Evolutionary conservation across 2,888 invertebrate species (phyloP).

Genomic region (Pogonocherus hispidulus): DNA sequence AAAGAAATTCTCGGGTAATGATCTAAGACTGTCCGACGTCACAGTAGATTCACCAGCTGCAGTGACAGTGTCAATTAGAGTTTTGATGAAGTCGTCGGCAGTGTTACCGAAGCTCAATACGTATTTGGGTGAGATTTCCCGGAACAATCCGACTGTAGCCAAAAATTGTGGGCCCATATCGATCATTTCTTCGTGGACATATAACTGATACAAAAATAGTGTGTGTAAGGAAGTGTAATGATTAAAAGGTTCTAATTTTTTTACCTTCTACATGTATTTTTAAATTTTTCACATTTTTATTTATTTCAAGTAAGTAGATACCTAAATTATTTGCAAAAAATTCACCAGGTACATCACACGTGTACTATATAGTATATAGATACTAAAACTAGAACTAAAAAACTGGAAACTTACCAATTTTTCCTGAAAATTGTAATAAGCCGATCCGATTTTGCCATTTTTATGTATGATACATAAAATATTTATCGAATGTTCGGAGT

Average conservation of each 20-base stretch:
- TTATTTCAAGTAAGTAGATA: no score
- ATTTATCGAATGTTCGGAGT: slow-evolving; percentile 64
- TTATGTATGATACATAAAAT: slow-evolving; percentile 78
- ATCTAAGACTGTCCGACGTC: slow-evolving; percentile 56
- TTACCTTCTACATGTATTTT: no score
- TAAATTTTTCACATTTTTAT: no score
- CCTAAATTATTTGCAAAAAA: slow-evolving; percentile 19
- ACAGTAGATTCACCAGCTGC: slow-evolving; percentile 48
- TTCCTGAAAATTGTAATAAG: slow-evolving; percentile 78
- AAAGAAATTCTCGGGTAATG: slow-evolving; percentile 70
- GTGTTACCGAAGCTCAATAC: slow-evolving; percentile 72
- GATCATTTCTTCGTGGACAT: slow-evolving; percentile 77
- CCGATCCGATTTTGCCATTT: slow-evolving; percentile 79
- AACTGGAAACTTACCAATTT: slow-evolving; percentile 71
- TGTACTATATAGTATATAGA: no score
- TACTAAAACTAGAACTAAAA: no score
- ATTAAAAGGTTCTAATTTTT: no score
- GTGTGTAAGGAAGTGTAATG: no score
- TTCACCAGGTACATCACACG: no score
- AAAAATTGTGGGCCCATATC: slow-evolving; percentile 77
- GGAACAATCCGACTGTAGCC: slow-evolving; percentile 73
- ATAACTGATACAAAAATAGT: slow-evolving; percentile 70
- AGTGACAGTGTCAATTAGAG: slow-evolving; percentile 55
- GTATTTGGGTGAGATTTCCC: slow-evolving; percentile 74
- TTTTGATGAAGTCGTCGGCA: slow-evolving; percentile 69